These are phyloP conservation scores for Gymnocypris eckloni DNA, from an alignment of 2,797 vertebrate genomes.

Conservation along the genomic window DNA sequence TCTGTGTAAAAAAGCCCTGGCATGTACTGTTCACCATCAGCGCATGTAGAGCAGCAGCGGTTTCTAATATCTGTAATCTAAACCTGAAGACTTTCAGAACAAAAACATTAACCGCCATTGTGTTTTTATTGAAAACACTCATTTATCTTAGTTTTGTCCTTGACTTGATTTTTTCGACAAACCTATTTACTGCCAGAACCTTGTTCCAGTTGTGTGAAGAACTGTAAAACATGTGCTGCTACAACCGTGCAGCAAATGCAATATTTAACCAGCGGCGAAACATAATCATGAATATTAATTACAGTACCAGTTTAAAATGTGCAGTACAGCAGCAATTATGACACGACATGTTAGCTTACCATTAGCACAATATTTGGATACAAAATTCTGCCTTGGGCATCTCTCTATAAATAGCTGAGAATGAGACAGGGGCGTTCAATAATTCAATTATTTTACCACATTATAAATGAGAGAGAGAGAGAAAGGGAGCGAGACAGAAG, in stretches of 20 bases:
- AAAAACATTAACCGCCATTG: background rate
- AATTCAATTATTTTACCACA: slow-evolving; percentile 54
- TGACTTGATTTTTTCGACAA: background rate
- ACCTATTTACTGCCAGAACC: background rate
- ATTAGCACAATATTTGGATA: slow-evolving; percentile 18
- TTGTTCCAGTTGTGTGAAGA: background rate
- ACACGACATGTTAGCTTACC: slow-evolving; percentile 14
- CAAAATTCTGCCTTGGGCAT: slow-evolving; percentile 33
- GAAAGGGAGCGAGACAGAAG: background rate
- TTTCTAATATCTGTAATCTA: background rate
- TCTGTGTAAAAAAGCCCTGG: slow-evolving; percentile 4
- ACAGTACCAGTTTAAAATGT: background rate
- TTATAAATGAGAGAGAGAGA: slow-evolving; percentile 38
- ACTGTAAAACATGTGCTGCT: background rate
- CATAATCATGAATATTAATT: background rate
- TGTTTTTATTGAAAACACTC: background rate
- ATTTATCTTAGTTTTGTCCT: slow-evolving; percentile 2
- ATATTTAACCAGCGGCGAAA: background rate
- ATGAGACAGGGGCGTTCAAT: slow-evolving; percentile 41
- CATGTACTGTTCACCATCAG: background rate
- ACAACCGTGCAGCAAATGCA: background rate
- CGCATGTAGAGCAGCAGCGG: background rate
- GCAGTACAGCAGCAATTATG: background rate
- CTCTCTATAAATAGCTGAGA: slow-evolving; percentile 38
- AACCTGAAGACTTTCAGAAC: background rate